Evolutionary conservation across 2,888 invertebrate genomes (phyloP).

Genomic region (Sarcophaga rosellei): DNA sequence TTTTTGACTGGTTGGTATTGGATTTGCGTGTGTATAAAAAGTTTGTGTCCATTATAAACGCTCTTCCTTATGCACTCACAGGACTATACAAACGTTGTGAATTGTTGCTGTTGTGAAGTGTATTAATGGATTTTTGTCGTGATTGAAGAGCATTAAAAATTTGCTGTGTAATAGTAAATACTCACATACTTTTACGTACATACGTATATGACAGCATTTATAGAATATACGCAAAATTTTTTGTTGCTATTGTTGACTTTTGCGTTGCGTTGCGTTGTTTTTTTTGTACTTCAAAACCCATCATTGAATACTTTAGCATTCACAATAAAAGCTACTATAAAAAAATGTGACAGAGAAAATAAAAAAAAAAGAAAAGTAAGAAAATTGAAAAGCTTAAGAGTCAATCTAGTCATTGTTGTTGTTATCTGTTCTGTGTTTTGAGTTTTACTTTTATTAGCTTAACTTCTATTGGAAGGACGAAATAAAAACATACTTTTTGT

Average conservation of each 20-base stretch:
- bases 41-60: conserved; percentile 27
- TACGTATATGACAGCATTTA: background rate
- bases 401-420: conserved; percentile 39
- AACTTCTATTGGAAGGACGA: background rate
- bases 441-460: background rate
- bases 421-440: conserved; percentile 32
- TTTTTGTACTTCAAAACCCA: background rate
- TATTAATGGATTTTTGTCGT: conserved; percentile 72
- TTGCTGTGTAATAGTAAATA: conserved; percentile 44
- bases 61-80: conserved; percentile 22
- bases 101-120: conserved; percentile 67
- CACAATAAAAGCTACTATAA: conserved; percentile 40
- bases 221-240: conserved; percentile 42
- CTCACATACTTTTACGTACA: conserved; percentile 4
- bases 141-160: conserved; percentile 69
- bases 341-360: conserved; percentile 10
- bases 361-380: background rate
- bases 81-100: background rate
- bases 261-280: conserved; percentile 19
- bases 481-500: no score
- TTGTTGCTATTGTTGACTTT: conserved; percentile 28
- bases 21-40: conserved; percentile 2
- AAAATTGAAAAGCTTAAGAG: conserved; percentile 48
- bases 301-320: conserved; percentile 28
- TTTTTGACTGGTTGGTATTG: background rate